Conservation (phyloP, 2,888 invertebrate genomes). For the Flexamia atlantica region DNA sequence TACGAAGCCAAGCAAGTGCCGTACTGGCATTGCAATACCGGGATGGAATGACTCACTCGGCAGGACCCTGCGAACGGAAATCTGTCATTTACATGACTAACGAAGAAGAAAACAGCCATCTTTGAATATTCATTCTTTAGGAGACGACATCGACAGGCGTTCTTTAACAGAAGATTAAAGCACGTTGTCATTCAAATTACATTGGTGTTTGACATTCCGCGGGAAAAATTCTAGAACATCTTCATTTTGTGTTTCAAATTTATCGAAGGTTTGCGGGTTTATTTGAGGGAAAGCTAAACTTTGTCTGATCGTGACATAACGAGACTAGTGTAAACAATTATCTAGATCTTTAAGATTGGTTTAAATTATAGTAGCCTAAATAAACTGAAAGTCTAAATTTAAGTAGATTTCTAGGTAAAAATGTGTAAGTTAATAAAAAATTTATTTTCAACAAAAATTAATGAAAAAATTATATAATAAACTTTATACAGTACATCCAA, state of each 20-base stretch:
- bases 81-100: slow-evolving; percentile 30
- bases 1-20: neutral
- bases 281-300: too few relatives aligned
- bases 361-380: too few relatives aligned
- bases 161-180: slow-evolving; percentile 10
- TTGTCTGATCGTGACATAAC: too few relatives aligned
- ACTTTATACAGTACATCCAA: too few relatives aligned
- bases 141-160: slow-evolving; percentile 17
- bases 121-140: slow-evolving; percentile 44
- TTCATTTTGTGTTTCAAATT: neutral
- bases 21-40: neutral
- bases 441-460: too few relatives aligned
- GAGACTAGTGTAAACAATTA: too few relatives aligned
- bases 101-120: slow-evolving; percentile 30
- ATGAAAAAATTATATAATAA: too few relatives aligned
- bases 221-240: neutral
- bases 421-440: too few relatives aligned
- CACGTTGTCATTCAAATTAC: slow-evolving; percentile 14
- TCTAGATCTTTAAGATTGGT: too few relatives aligned
- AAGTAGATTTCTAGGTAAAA: too few relatives aligned
- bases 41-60: neutral
- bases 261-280: too few relatives aligned
- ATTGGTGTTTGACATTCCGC: neutral
- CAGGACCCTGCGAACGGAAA: slow-evolving; percentile 6
- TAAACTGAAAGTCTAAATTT: too few relatives aligned